Conservation (phyloP, 23 tunicate genomes). For the Oikopleura vanhoeffeni region DNA sequence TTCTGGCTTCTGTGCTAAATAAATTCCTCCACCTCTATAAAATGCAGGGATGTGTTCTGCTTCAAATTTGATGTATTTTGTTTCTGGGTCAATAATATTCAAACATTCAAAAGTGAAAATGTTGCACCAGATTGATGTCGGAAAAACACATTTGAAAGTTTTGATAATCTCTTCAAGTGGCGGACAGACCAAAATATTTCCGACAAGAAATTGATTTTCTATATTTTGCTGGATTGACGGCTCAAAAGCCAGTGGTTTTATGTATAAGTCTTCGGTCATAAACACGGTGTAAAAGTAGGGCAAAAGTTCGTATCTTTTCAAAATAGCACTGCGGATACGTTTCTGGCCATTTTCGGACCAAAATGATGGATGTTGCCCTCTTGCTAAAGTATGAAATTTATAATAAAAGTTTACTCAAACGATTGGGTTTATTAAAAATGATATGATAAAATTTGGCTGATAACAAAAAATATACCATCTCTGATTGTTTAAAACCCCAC, state of each 20-base stretch:
- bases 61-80: background rate
- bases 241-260: background rate
- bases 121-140: background rate
- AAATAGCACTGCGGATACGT: slow-evolving; percentile 29
- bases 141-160: background rate
- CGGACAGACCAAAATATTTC: background rate
- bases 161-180: background rate
- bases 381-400: too few species aligned
- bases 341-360: background rate
- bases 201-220: background rate
- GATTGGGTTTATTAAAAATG: too few species aligned
- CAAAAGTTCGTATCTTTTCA: slow-evolving; percentile 27
- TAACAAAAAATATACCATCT: too few species aligned
- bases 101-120: background rate
- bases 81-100: background rate
- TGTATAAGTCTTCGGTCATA: background rate
- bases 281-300: slow-evolving; percentile 69
- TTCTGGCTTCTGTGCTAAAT: background rate
- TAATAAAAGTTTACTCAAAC: too few species aligned
- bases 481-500: too few species aligned
- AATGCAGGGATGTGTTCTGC: background rate
- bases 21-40: background rate
- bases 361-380: background rate
- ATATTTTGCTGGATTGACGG: background rate
- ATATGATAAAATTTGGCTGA: too few species aligned